Evolutionary conservation across 1,140 invertebrate genomes (phyloP).

Genomic region (Ips nitidus): DNA sequence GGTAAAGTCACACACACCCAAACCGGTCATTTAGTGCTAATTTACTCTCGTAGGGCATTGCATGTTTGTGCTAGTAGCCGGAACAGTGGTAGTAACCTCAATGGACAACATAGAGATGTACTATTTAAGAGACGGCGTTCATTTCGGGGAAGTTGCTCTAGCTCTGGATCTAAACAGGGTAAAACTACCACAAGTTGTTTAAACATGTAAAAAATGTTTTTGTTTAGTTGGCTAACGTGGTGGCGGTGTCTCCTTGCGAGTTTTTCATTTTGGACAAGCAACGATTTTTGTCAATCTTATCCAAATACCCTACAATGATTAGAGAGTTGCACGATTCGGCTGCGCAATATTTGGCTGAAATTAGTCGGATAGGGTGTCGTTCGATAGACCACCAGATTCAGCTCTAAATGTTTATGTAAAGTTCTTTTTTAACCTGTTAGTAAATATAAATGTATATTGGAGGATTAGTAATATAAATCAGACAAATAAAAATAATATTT

Average conservation of each 20-base stretch:
- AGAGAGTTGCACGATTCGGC: too few relatives aligned
- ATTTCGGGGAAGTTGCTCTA: constrained; percentile 25
- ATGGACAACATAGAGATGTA: not conserved
- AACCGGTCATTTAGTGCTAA: not conserved
- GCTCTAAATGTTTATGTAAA: too few relatives aligned
- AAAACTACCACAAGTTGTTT: not conserved
- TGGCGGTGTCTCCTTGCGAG: constrained; percentile 18
- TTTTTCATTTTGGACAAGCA: constrained; percentile 13
- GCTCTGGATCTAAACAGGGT: constrained; percentile 2
- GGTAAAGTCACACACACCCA: not conserved
- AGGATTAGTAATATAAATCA: too few relatives aligned
- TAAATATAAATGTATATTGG: too few relatives aligned
- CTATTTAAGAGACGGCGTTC: constrained; percentile 16
- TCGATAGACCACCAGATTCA: too few relatives aligned
- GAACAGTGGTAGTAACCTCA: constrained; percentile 14
- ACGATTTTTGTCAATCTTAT: constrained; percentile 6
- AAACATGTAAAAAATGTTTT: not conserved
- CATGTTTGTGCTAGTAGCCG: constrained; percentile 17
- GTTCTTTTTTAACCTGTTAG: too few relatives aligned
- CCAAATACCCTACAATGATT: not conserved
- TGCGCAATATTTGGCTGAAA: too few relatives aligned
- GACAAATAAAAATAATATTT: too few relatives aligned
- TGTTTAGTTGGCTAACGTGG: constrained; percentile 7
- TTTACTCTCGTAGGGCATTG: constrained; percentile 2
- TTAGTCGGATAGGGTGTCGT: too few relatives aligned